Evolutionary conservation across 2,888 invertebrate species (phyloP).

Genomic region (Drosophila basisetae): DNA sequence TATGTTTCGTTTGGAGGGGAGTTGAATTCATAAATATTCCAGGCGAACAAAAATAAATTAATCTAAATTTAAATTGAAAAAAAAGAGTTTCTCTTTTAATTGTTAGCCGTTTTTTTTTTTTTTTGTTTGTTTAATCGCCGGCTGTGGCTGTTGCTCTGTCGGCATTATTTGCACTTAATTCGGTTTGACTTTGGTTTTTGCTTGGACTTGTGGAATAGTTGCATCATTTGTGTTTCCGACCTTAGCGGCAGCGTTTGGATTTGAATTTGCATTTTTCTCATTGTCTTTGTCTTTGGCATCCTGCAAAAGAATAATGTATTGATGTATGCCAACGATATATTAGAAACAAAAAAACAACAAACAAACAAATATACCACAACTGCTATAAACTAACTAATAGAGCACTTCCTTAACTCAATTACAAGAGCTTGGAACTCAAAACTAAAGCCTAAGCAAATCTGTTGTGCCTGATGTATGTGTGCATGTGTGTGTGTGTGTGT

Average conservation of each 20-base stretch:
- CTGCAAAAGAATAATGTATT: conserved; percentile 82
- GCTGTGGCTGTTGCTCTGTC: conserved; percentile 16
- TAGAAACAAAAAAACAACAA: conserved; percentile 1
- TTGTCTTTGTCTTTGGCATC: conserved; percentile 84
- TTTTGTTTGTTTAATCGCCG: not conserved
- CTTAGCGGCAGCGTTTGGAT: conserved; percentile 80
- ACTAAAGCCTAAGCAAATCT: not conserved
- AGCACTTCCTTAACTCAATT: not conserved
- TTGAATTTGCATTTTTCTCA: conserved; percentile 76
- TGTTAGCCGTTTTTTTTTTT: not conserved
- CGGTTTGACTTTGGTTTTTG: conserved; percentile 28
- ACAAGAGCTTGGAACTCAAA: not conserved
- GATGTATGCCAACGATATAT: conserved; percentile 69
- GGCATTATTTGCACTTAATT: conserved; percentile 26
- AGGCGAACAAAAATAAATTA: conserved; percentile 2
- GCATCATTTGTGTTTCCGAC: conserved; percentile 79
- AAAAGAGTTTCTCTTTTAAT: conserved; percentile 4
- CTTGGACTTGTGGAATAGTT: conserved; percentile 55
- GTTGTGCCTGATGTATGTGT: not conserved
- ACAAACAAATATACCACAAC: not conserved
- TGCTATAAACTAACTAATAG: not conserved
- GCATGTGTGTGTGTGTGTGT: not conserved
- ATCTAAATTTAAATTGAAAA: conserved; percentile 3
- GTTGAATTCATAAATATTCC: not conserved
- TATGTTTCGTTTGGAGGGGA: conserved; percentile 2